Percentiles rank a stretch among this genome's conserved stretches.
phyloP scores from a whole-genome alignment of 2,113 vertebrate genomes.

The Amazona vittata region DNA sequence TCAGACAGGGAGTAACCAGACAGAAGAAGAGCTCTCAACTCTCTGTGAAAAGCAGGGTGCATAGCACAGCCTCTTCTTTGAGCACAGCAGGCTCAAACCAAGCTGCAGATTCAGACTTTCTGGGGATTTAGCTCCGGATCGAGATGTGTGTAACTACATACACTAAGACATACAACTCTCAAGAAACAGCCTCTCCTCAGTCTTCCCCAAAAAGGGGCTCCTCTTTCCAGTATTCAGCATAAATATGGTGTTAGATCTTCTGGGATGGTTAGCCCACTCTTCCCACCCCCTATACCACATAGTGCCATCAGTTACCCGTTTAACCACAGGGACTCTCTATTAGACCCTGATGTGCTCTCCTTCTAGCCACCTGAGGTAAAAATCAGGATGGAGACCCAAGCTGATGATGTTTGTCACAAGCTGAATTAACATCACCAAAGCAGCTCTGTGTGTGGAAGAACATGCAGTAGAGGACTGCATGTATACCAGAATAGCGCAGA shows the following conservation, averaged over 20 bases:
- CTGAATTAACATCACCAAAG: not conserved
- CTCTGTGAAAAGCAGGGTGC: not conserved
- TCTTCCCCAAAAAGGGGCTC: not conserved
- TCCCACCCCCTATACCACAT: accelerated
- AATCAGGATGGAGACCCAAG: not conserved
- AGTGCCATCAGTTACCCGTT: not conserved
- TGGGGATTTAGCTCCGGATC: not conserved
- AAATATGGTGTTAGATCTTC: not conserved
- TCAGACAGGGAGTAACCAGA: not conserved
- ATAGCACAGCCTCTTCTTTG: not conserved
- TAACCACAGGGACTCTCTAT: not conserved
- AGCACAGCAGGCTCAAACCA: not conserved
- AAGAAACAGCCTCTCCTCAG: not conserved
- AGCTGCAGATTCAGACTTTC: not conserved
- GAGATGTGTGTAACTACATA: not conserved
- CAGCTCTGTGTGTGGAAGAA: not conserved
- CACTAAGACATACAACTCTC: not conserved
- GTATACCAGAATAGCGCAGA: not conserved
- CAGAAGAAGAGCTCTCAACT: not conserved
- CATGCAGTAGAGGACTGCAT: not conserved
- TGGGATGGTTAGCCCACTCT: not conserved
- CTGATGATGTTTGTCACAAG: accelerated
- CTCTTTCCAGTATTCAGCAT: not conserved
- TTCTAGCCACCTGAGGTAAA: not conserved
- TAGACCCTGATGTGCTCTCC: not conserved